Evolutionary conservation across 2,113 vertebrate species (phyloP).

Genomic region (Sylvicapra grimmia): DNA sequence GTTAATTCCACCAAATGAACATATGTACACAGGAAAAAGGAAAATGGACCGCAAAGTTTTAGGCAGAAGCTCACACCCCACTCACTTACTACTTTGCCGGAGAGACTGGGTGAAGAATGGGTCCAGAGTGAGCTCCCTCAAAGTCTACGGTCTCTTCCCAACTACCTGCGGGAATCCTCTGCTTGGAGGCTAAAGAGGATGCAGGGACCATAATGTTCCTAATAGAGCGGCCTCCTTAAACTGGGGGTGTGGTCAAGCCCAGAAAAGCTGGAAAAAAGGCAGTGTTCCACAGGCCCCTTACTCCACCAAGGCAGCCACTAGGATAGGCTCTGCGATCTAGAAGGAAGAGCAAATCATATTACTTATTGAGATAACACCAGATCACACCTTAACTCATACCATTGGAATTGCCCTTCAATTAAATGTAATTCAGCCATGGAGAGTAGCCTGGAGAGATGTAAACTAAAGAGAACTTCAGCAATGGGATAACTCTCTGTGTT

Average conservation of each 20-base stretch:
- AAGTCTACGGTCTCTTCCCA: conserved; percentile 66
- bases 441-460: neutral
- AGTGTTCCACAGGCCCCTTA: neutral
- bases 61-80: conserved; percentile 20
- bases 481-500: neutral
- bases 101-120: conserved; percentile 49
- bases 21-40: neutral
- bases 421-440: neutral
- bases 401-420: neutral
- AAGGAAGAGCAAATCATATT: neutral
- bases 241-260: conserved; percentile 80
- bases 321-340: neutral
- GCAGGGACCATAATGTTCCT: conserved; percentile 83
- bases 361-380: neutral
- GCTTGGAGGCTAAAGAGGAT: conserved; percentile 82
- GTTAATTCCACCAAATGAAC: neutral
- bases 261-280: conserved; percentile 55
- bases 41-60: conserved; percentile 31
- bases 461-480: neutral
- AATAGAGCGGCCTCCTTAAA: conserved; percentile 87
- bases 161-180: conserved; percentile 77
- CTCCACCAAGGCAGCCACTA: neutral
- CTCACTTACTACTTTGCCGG: conserved; percentile 74
- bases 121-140: conserved; percentile 65
- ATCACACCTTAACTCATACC: neutral